Evolutionary conservation across 2,113 vertebrate genomes (phyloP).

Genomic region (Eidolon helvum): DNA sequence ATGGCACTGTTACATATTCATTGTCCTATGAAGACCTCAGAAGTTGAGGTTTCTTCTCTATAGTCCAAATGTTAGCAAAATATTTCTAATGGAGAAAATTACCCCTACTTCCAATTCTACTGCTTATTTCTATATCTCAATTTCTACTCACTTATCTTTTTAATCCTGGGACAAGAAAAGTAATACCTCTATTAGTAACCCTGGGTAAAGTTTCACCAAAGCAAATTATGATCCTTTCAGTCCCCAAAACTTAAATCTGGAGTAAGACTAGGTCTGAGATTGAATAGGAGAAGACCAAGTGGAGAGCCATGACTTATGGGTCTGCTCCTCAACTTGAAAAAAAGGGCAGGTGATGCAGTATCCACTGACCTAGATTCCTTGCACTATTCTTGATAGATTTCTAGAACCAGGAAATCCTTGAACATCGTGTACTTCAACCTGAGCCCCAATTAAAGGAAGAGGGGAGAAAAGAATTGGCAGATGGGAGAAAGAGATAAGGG

Average conservation of each 20-base stretch:
- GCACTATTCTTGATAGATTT: neutral
- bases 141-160: neutral
- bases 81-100: neutral
- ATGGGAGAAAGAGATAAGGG: neutral
- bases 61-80: neutral
- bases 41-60: neutral
- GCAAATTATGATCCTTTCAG: neutral
- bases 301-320: neutral
- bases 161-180: neutral
- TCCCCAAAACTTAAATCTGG: neutral
- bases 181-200: neutral
- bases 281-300: neutral
- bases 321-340: neutral
- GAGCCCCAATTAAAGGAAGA: neutral
- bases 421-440: neutral
- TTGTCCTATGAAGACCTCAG: fast-evolving
- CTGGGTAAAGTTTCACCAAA: neutral
- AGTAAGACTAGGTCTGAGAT: neutral
- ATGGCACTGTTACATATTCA: too few relatives aligned
- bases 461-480: neutral
- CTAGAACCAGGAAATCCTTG: neutral
- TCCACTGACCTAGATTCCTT: neutral
- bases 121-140: neutral
- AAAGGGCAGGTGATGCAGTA: neutral
- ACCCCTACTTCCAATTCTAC: neutral